Conservation (phyloP, 64 coral and sea anemone genomes). For the Stichodactyla helianthus region DNA sequence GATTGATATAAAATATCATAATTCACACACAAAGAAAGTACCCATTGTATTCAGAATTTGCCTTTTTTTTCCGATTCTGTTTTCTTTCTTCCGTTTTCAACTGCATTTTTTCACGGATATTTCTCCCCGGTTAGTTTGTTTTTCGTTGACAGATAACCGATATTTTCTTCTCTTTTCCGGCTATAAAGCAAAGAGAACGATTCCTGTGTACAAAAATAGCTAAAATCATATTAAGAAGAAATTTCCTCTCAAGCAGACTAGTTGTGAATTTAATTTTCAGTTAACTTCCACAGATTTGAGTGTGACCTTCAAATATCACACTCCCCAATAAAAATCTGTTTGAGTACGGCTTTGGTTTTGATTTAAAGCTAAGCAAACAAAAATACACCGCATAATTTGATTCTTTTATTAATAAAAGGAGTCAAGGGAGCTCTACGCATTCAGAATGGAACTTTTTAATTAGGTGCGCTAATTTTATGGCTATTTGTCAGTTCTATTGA, state of each 20-base stretch:
- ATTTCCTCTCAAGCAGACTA: not conserved
- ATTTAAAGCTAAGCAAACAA: not conserved
- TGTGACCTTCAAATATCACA: not conserved
- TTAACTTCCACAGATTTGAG: not conserved
- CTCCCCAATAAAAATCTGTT: not conserved
- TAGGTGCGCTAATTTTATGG: not conserved
- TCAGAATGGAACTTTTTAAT: constrained; percentile 6
- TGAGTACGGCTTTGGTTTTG: not conserved
- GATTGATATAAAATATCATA: not conserved
- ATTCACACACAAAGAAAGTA: not conserved
- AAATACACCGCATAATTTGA: not conserved
- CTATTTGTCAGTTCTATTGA: not conserved
- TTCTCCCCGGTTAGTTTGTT: not conserved
- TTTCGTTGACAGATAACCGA: too few relatives aligned
- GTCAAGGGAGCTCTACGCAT: not conserved
- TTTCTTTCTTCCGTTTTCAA: not conserved
- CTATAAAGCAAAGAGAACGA: not conserved
- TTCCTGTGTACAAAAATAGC: not conserved
- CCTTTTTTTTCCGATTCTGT: not conserved
- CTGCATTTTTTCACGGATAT: not conserved
- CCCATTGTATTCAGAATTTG: not conserved
- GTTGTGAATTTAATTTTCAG: not conserved
- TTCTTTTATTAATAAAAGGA: not conserved
- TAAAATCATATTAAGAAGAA: not conserved
- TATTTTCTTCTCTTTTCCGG: not conserved